phyloP scores from a whole-genome alignment of 1,140 invertebrate species.

The Pemphigus obesinymphae region DNA sequence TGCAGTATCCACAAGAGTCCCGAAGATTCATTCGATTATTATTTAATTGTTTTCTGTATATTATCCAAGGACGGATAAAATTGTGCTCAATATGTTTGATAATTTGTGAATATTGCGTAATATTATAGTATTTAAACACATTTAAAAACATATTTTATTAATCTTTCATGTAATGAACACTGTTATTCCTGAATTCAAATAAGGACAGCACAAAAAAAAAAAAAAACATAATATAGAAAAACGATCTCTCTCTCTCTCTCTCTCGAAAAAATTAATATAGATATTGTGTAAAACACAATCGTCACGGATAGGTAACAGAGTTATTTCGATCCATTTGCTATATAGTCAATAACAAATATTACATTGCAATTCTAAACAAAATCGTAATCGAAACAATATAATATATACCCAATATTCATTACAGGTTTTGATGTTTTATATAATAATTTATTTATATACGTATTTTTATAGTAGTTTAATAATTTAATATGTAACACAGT shows the following conservation, averaged over 20 bases:
- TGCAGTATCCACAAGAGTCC: not conserved
- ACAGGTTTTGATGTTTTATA: too few species aligned
- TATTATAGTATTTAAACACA: too few species aligned
- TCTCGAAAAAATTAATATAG: not conserved
- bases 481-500: too few species aligned
- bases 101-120: not conserved
- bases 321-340: not conserved
- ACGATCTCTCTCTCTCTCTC: not conserved
- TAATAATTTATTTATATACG: too few species aligned
- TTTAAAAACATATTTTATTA: not conserved
- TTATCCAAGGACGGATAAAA: not conserved
- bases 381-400: too few species aligned
- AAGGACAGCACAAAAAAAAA: not conserved
- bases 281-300: not conserved
- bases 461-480: too few species aligned
- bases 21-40: not conserved
- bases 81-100: not conserved
- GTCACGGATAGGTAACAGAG: not conserved
- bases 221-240: too few species aligned
- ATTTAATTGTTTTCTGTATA: not conserved
- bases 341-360: not conserved
- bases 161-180: too few species aligned
- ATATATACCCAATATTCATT: too few species aligned
- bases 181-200: too few species aligned
- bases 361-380: not conserved